Evolutionary conservation across 92 coral and sea anemone species (phyloP), one percentile per base, ranked within the genome.

Genomic region (Porites evermanni): DNA sequence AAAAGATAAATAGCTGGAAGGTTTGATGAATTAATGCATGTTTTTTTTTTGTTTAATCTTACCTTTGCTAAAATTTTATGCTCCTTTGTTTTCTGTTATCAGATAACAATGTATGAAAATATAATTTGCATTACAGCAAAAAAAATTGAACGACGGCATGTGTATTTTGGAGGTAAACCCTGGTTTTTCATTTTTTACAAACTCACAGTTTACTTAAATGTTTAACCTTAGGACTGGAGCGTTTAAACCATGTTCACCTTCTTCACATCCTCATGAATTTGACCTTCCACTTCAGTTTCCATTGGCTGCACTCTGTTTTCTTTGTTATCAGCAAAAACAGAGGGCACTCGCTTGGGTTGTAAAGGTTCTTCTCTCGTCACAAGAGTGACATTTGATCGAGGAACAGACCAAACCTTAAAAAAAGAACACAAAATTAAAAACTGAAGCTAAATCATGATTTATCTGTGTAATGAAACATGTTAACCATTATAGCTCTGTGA

Each of bases 351-450:
- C 77, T 75, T 94, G 77, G 95, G 98, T 2, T 75, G 86, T 56
- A 97, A 80, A n/a, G 91, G 91, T 47, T 78, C 93, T 11, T 87
- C 94, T 73, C 99, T 85, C 8, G 94, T 54, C 2, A 91, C 89
- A 77, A 86, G 77, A 69, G 69, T 84, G 29, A 90, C 94, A 7
- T 81, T 87, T 61, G 95, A 84, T 19, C 84, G 70, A 58, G 89
- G 96, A 52, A 86, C 68, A 23, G 99, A 92, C 99, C 99, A 97
- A 69, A 83, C 81, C 98, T 94, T 23, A 12, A 69, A 29, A 12
- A 8, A 32, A n/a, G 70, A 29, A 32, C 10, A 21, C 4, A 11
- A 10, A 38, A 10, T 29, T 10, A 29, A 1, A 13, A 11, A 50
- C 19, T 12, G n/a, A 16, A 18, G n/a, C 67, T 63, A 7, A 63